Evolutionary conservation across 2,888 invertebrate species (phyloP).

Genomic region (Heteropelma amictum): DNA sequence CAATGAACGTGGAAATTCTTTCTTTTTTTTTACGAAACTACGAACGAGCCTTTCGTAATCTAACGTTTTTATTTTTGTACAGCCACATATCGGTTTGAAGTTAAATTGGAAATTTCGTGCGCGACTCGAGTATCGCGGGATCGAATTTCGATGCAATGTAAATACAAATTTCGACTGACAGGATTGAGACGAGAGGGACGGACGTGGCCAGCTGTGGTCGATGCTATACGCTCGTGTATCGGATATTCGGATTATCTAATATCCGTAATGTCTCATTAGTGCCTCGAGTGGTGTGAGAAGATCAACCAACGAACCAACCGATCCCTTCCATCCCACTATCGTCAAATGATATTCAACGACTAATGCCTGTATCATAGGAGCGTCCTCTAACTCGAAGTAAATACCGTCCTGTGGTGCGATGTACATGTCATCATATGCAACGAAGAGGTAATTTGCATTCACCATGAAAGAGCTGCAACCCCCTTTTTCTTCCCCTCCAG

Average conservation of each 20-base stretch:
- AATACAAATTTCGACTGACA: slow-evolving; percentile 27
- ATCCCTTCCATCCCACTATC: slow-evolving; percentile 23
- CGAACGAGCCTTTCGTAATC: too few species aligned
- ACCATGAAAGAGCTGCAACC: too few species aligned
- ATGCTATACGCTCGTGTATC: slow-evolving; percentile 39
- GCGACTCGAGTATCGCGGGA: too few species aligned
- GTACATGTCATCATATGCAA: background rate
- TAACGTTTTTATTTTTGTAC: too few species aligned
- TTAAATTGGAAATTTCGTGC: too few species aligned
- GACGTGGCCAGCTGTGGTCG: slow-evolving; percentile 39
- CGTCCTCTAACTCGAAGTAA: background rate
- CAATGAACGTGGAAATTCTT: too few species aligned
- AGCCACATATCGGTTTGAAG: too few species aligned
- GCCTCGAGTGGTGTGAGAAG: too few species aligned
- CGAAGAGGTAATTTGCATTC: slow-evolving; percentile 21
- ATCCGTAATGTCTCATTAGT: slow-evolving; percentile 55
- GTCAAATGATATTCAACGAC: slow-evolving; percentile 21
- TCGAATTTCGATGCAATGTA: background rate
- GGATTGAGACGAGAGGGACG: slow-evolving; percentile 23
- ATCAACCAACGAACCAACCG: too few species aligned
- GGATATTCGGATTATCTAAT: slow-evolving; percentile 53
- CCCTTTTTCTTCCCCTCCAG: too few species aligned
- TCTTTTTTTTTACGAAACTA: too few species aligned
- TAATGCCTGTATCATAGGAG: background rate
- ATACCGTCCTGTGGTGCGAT: background rate